These are phyloP conservation scores for Urocolius indicus DNA, from an alignment of 2,113 vertebrate species.

Conservation along the genomic window DNA sequence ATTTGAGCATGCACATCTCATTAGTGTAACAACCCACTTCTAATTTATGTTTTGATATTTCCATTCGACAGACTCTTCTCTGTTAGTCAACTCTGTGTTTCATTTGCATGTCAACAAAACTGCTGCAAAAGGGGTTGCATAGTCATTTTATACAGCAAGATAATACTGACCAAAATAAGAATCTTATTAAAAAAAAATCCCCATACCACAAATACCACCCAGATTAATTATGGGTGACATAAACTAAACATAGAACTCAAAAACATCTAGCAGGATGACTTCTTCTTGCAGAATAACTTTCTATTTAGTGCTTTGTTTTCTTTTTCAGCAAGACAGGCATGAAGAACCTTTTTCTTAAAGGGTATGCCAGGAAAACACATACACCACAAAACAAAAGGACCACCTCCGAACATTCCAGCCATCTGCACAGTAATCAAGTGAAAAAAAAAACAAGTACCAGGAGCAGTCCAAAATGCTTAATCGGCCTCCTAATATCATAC, in stretches of 20 bases:
- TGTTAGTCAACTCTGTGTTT: background rate
- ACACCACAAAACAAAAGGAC: background rate
- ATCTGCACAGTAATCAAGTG: background rate
- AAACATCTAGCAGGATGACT: background rate
- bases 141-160: background rate
- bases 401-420: background rate
- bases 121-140: background rate
- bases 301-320: background rate
- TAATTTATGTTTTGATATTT: background rate
- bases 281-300: background rate
- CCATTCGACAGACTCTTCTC: background rate
- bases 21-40: background rate
- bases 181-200: background rate
- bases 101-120: background rate
- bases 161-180: background rate
- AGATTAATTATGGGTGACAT: background rate
- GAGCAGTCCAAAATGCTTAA: background rate
- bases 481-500: background rate
- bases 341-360: background rate
- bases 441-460: background rate
- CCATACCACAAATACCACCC: background rate
- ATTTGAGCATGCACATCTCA: background rate
- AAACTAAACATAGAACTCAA: background rate
- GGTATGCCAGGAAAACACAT: background rate
- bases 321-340: background rate